Percentiles rank a stretch among this genome's conserved stretches.
Evolutionary conservation across 2,113 vertebrate species (phyloP).

Genomic region (Carettochelys insculpta): DNA sequence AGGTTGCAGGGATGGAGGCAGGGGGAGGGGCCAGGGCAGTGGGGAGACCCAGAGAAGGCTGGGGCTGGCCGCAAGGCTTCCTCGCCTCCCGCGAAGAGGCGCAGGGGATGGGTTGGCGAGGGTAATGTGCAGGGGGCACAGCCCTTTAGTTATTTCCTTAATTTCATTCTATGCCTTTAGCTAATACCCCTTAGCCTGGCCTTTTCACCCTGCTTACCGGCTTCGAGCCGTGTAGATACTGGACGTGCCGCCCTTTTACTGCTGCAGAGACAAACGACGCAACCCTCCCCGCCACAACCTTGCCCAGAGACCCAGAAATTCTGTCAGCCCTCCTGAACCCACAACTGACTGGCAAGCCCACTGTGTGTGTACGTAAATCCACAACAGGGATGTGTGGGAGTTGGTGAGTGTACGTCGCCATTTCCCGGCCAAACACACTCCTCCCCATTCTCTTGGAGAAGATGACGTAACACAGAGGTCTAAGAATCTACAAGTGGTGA

Average conservation of each 20-base stretch:
- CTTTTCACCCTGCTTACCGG: neutral
- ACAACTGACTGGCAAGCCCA: neutral
- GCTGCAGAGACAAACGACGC: neutral
- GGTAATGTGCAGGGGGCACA: too few relatives aligned
- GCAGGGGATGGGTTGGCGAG: too few relatives aligned
- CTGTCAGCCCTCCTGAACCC: too few relatives aligned
- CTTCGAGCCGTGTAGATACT: neutral
- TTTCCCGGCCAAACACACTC: neutral
- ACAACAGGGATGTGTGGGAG: neutral
- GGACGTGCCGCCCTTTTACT: accelerated
- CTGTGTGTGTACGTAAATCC: neutral
- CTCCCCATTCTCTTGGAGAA: neutral
- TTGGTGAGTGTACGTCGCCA: neutral
- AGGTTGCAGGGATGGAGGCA: too few relatives aligned
- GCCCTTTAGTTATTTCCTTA: neutral
- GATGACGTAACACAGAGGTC: neutral
- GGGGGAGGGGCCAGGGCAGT: too few relatives aligned
- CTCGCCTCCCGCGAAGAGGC: too few relatives aligned
- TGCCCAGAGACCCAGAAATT: too few relatives aligned
- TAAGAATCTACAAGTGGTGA: neutral
- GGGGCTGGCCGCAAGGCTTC: too few relatives aligned
- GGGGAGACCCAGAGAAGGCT: too few relatives aligned
- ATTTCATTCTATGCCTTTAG: neutral
- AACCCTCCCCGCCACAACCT: too few relatives aligned
- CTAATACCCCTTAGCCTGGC: neutral